Percentiles rank a stretch among this genome's conserved stretches.
Evolutionary conservation across 2,888 invertebrate species (phyloP).

Genomic region (Netelia melanura): DNA sequence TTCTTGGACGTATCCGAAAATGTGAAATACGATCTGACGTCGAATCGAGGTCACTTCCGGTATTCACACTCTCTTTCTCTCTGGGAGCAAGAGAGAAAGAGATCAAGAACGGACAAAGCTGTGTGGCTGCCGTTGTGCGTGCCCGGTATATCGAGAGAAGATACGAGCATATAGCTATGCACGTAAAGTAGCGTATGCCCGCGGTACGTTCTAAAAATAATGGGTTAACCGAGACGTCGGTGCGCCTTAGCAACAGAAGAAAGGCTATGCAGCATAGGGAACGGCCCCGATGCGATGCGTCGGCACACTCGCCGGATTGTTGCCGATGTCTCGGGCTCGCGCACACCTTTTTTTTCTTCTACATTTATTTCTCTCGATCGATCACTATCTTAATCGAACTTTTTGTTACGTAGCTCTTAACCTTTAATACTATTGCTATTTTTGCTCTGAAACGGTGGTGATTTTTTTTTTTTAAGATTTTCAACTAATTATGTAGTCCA

Average conservation of each 20-base stretch:
- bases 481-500: too few relatives aligned
- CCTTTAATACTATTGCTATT: too few relatives aligned
- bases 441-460: too few relatives aligned
- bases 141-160: constrained; percentile 18
- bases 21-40: constrained; percentile 1
- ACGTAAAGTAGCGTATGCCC: constrained; percentile 50
- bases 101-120: background rate
- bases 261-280: constrained; percentile 54
- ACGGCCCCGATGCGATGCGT: constrained; percentile 51
- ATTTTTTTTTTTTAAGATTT: too few relatives aligned
- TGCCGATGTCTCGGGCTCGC: constrained; percentile 29
- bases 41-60: constrained; percentile 59
- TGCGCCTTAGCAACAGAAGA: constrained; percentile 71
- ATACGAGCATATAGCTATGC: constrained; percentile 43
- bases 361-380: background rate
- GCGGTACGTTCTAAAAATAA: constrained; percentile 71
- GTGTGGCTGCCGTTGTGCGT: background rate
- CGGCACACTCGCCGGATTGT: constrained; percentile 45
- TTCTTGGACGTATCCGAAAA: background rate
- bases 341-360: background rate
- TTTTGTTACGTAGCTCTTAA: too few relatives aligned
- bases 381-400: too few relatives aligned
- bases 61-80: background rate
- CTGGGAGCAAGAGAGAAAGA: background rate
- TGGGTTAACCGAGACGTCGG: constrained; percentile 63